These are phyloP conservation scores for Harpegnathos saltator DNA, from an alignment of 1,140 invertebrate species.

Conservation along the genomic window DNA sequence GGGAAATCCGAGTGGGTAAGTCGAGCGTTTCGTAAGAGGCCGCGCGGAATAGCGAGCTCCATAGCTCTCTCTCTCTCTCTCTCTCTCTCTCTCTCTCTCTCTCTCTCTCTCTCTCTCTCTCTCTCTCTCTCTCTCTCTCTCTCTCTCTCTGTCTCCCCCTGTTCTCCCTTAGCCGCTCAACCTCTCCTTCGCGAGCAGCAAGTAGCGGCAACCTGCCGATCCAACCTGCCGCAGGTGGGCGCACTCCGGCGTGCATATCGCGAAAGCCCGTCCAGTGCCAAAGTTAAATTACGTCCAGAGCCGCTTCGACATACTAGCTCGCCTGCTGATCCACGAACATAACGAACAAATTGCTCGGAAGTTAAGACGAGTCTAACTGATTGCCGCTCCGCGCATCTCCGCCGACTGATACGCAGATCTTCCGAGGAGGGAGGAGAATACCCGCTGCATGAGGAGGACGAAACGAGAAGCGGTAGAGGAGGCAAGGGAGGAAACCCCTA, in stretches of 20 bases:
- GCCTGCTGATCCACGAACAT: constrained; percentile 33
- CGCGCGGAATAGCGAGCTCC: constrained; percentile 2
- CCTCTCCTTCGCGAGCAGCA: constrained; percentile 29
- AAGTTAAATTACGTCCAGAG: constrained; percentile 67
- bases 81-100: no score
- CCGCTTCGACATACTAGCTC: constrained; percentile 43
- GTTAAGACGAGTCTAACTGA: constrained; percentile 57
- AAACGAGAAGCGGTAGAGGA: background rate
- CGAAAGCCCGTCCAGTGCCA: constrained; percentile 44
- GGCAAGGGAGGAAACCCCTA: no score
- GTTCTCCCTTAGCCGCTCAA: no score
- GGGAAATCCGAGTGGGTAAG: constrained; percentile 34
- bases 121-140: no score
- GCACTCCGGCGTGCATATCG: constrained; percentile 52
- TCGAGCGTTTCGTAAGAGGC: constrained; percentile 15
- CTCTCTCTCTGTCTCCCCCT: no score
- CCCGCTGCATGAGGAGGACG: no score
- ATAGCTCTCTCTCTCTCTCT: no score
- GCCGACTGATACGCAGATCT: background rate
- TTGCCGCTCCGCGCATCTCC: constrained; percentile 43
- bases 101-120: no score
- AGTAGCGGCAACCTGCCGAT: background rate
- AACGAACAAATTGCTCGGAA: constrained; percentile 62
- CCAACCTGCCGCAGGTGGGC: constrained; percentile 43
- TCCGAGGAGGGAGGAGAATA: background rate